Conservation (phyloP, 2,797 vertebrate genomes). For the Chanos chanos region DNA sequence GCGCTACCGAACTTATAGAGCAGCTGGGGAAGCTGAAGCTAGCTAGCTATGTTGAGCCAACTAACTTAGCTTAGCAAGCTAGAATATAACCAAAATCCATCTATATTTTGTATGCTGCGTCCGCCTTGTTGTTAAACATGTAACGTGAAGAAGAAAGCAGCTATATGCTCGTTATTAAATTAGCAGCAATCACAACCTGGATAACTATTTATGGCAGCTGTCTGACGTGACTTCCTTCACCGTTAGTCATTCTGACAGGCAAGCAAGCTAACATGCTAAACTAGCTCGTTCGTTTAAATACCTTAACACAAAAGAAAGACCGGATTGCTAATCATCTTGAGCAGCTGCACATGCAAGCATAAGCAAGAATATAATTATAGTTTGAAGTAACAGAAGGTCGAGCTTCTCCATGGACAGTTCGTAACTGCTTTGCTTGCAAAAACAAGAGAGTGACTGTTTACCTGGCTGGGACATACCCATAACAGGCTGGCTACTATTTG, state of each 20-base stretch:
- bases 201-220: conserved; percentile 23
- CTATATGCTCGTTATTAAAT: conserved; percentile 1
- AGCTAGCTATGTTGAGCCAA: too few species aligned
- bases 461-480: conserved; percentile 33
- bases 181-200: neutral
- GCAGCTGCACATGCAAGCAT: neutral
- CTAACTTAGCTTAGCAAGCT: too few species aligned
- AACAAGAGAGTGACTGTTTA: conserved; percentile 31
- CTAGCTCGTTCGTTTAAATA: conserved; percentile 4
- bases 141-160: too few species aligned
- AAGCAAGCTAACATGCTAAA: conserved; percentile 33
- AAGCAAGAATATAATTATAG: too few species aligned
- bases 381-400: too few species aligned
- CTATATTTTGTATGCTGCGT: too few species aligned
- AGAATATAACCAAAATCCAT: too few species aligned
- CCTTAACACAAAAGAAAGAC: neutral
- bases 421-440: conserved; percentile 27
- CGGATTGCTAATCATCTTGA: too few species aligned
- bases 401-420: conserved; percentile 13
- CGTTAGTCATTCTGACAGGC: conserved; percentile 33
- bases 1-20: too few species aligned
- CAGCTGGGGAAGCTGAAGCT: too few species aligned
- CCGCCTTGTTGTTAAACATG: too few species aligned
- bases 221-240: conserved; percentile 31
- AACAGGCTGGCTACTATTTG: conserved; percentile 29